Evolutionary conservation across 1,140 invertebrate genomes (phyloP).

Genomic region (Calycopis cecrops): DNA sequence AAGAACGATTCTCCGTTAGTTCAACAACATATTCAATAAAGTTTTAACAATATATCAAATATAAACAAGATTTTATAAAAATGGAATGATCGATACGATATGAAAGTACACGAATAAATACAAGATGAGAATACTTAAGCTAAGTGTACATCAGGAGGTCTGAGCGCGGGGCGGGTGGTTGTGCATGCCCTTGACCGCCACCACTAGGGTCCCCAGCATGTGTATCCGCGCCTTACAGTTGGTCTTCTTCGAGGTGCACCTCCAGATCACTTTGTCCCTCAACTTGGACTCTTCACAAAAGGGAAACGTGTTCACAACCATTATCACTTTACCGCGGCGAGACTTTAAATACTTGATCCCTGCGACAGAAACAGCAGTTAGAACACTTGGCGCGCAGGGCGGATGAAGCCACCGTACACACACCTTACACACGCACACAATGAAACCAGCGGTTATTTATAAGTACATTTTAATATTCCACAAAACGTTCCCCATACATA

Average conservation of each 20-base stretch:
- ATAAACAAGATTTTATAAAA: too few relatives aligned
- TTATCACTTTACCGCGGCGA: conserved; percentile 71
- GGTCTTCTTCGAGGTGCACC: conserved; percentile 73
- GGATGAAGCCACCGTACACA: conserved; percentile 15
- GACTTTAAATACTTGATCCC: conserved; percentile 73
- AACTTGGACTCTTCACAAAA: conserved; percentile 73
- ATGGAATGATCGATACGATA: too few relatives aligned
- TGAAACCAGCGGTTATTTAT: conserved; percentile 66
- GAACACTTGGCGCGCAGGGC: conserved; percentile 13
- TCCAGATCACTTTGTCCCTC: conserved; percentile 71
- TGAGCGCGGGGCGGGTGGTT: conserved; percentile 61
- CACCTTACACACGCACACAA: conserved; percentile 33
- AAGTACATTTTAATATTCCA: conserved; percentile 74
- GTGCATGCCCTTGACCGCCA: conserved; percentile 70
- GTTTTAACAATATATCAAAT: too few relatives aligned
- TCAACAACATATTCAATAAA: too few relatives aligned
- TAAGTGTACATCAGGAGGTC: conserved; percentile 23
- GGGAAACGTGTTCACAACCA: conserved; percentile 74
- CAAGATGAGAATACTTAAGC: not conserved
- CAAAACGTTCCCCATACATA: conserved; percentile 71
- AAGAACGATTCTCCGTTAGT: too few relatives aligned
- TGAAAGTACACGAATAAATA: too few relatives aligned
- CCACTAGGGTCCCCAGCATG: conserved; percentile 65
- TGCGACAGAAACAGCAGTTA: conserved; percentile 52
- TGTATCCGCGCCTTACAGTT: conserved; percentile 72